A percentile compares a stretch with the other conserved stretches of the same genome.
Evolutionary conservation across 2,113 vertebrate genomes (phyloP).

Genomic region (Orientallactaga bullata): DNA sequence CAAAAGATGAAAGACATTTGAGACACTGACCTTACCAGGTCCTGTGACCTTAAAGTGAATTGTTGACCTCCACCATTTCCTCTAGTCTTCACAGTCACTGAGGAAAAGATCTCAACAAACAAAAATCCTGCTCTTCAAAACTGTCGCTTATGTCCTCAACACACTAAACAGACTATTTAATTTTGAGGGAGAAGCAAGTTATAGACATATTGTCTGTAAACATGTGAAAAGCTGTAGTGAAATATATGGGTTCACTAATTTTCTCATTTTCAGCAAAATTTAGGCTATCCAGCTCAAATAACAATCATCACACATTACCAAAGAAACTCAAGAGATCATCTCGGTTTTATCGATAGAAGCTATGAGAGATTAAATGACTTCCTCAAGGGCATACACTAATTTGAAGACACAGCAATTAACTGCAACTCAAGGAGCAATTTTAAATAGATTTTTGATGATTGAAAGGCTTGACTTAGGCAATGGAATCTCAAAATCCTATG

Average conservation of each 20-base stretch:
- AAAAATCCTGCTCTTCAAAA: slow-evolving; percentile 5
- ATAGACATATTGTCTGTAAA: slow-evolving; percentile 24
- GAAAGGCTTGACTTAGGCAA: slow-evolving; percentile 22
- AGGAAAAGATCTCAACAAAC: background rate
- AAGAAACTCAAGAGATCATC: background rate
- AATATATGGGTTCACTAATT: background rate
- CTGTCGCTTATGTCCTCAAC: background rate
- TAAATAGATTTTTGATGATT: slow-evolving; percentile 50
- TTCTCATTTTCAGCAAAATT: background rate
- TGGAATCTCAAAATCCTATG: slow-evolving; percentile 40
- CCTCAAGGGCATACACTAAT: slow-evolving; percentile 33
- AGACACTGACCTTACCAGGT: background rate
- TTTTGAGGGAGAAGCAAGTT: slow-evolving; percentile 42
- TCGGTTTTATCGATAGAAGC: background rate
- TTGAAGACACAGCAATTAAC: slow-evolving; percentile 43
- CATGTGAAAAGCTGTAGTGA: background rate
- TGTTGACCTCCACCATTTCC: background rate
- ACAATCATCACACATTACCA: slow-evolving; percentile 21
- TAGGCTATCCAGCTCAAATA: background rate
- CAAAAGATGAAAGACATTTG: background rate
- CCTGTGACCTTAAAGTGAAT: background rate
- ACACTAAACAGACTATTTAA: background rate
- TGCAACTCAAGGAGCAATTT: background rate
- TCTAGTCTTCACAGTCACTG: background rate
- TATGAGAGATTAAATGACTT: slow-evolving; percentile 30